A percentile compares a stretch with the other conserved stretches of the same genome.
Evolutionary conservation across 2,888 invertebrate genomes (phyloP).

Genomic region (Cerastis leucographa): DNA sequence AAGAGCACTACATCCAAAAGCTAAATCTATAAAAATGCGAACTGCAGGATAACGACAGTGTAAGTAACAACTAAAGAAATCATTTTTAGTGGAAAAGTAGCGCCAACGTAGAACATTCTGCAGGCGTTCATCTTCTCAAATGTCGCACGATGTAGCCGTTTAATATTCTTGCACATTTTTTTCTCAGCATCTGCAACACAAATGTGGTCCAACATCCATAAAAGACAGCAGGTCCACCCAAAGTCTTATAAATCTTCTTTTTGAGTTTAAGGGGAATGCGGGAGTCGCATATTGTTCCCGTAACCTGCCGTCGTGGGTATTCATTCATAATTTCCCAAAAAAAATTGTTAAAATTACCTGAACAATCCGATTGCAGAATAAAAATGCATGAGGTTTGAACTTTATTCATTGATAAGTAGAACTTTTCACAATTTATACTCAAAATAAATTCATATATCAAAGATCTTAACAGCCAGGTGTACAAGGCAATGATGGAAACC

Average conservation of each 20-base stretch:
- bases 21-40: background rate
- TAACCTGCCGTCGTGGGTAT: background rate
- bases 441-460: background rate
- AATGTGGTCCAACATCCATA: background rate
- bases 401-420: background rate
- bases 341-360: conserved; percentile 16
- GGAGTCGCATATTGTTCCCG: no score
- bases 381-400: conserved; percentile 1
- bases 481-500: background rate
- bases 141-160: background rate
- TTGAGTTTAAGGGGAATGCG: no score
- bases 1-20: background rate
- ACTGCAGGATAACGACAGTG: conserved; percentile 1
- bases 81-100: background rate
- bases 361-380: conserved; percentile 10
- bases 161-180: conserved; percentile 12
- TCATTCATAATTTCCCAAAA: background rate
- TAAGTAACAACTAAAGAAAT: background rate
- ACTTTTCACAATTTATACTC: conserved; percentile 9
- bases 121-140: background rate
- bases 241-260: no score
- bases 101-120: conserved; percentile 11
- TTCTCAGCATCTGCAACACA: background rate
- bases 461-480: background rate
- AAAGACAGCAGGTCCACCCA: no score